Evolutionary conservation across 2,797 vertebrate species (phyloP).

Genomic region (Cephalopachus bancanus): DNA sequence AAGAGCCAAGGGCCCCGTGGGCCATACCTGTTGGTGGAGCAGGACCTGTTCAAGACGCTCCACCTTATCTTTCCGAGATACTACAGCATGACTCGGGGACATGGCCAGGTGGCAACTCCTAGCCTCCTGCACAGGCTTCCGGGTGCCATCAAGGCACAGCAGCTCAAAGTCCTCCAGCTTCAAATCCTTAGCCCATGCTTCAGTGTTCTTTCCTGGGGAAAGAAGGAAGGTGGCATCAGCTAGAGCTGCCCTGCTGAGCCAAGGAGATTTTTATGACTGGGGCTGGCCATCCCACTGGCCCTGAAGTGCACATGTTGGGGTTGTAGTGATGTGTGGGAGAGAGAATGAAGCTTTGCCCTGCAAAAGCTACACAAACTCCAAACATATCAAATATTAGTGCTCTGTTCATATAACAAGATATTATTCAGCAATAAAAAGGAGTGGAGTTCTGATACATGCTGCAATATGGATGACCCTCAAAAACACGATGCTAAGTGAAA

Average conservation of each 20-base stretch:
- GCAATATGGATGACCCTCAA: fast-evolving
- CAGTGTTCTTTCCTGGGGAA: slow-evolving; percentile 83
- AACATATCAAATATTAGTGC: fast-evolving
- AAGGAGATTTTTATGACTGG: neutral
- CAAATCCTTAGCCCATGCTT: slow-evolving; percentile 86
- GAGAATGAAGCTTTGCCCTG: neutral
- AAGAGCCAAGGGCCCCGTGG: neutral
- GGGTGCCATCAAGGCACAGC: slow-evolving; percentile 89
- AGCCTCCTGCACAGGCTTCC: slow-evolving; percentile 83
- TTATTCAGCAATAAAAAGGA: neutral
- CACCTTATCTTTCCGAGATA: slow-evolving; percentile 90
- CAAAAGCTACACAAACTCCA: neutral
- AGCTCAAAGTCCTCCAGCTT: slow-evolving; percentile 88
- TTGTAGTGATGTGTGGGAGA: neutral
- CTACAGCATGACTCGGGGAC: slow-evolving; percentile 93
- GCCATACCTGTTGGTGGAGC: slow-evolving; percentile 90
- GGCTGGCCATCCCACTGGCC: neutral
- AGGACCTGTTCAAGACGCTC: slow-evolving; percentile 84
- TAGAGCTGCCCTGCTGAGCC: neutral
- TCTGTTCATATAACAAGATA: fast-evolving
- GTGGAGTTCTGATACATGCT: fast-evolving
- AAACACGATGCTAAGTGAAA: neutral
- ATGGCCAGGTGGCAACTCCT: slow-evolving; percentile 89
- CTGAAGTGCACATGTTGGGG: fast-evolving
- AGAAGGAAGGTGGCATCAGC: neutral